Evolutionary conservation across 1,140 invertebrate species (phyloP), one percentile per base, ranked within the genome.

Genomic region (Aphaenogaster rudis): DNA sequence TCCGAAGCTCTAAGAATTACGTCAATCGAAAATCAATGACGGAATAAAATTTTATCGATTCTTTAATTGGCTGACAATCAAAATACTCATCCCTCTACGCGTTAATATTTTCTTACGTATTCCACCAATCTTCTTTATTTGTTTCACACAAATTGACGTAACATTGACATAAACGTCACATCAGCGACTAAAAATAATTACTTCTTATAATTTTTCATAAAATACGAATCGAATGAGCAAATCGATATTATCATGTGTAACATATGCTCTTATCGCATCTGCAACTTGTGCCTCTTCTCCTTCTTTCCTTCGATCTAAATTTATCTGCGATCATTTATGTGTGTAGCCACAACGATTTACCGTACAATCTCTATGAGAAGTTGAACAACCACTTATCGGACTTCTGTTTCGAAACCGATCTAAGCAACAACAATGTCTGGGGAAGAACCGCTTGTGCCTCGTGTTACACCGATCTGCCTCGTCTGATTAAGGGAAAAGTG

Each of bases 261-360:
- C 61, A 36, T 36, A 13, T 5, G 15, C 9, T 78, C 36, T 36
- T 79, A 67, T 79, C 45, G 17, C 45, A 64, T 54, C 7, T 52
- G 33, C 17, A 52, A 2, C n/a, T 8, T 59, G 1, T 17, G 13
- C n/a, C 7, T 69, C 45, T 42, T 15, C 17, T 42, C 13, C 1
- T 45, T 3, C 28, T 36, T 7, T 36, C 21, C 8, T n/a, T 9
- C 42, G 3, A 36, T 59, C 36, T 76, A 21, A 59, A 39, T 48
- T 74, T 48, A 81, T 81, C 15, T 71, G 2, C 11, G 9, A 36
- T 36, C 17, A 28, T 76, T 28, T 84, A 39, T 82, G 61, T 28
- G 92, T 92, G 50, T 89, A 97, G 97, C 5, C 97, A 97, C 91
- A 97, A 97, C 84, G 97, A 97, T 93, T 91, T 97, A 9, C 95